Evolutionary conservation across 1,140 invertebrate genomes (phyloP), one percentile per base, ranked within the genome.

Genomic region (Brachionus calyciflorus): DNA sequence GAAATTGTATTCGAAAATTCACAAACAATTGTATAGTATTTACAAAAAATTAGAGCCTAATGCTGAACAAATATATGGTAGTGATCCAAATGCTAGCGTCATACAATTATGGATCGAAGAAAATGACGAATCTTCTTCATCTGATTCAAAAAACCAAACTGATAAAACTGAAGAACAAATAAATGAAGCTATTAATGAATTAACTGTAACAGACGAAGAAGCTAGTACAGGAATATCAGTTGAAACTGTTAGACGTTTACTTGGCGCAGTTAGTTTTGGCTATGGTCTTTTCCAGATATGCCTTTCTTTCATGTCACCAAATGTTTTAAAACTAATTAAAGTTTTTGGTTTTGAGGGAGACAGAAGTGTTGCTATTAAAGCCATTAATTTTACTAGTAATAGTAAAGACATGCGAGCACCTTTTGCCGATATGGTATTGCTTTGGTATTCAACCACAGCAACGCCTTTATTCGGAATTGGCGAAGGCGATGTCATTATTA

Each of bases 371-470:
- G 90, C 89, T 6, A 82, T 91, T 2, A 81, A 85, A 2, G 89
- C 89, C 17, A 83, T 91, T 4, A 88, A 89, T 85, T 90, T 88
- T 80, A 87, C 89, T 3, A 87, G 89, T 77, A 82, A 87, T 17
- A 89, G 89, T 26, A 83, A 86, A 30, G 90, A 91, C 80, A 91
- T 91, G 90, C 86, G 90, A 68, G 89, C 90, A 21, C 90, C 90
- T 5, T 82, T 91, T 40, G 90, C 90, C 6, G 90, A 89, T 14
- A 85, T 91, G 77, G 87, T 89, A 0, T 81, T 91, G 44, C 81
- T 91, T 30, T 91, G 90, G 89, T 91, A 91, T 81, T 89, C 91
- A 79, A 91, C 90, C 1, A 89, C 91, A 30, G 87, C 91, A 1
- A 84, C 89, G 33, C 90, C 90, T 37, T 90, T 90, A 81, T 91